These are phyloP conservation scores for Herminia tarsipennalis DNA, from an alignment of 2,888 invertebrate species.

Conservation along the genomic window DNA sequence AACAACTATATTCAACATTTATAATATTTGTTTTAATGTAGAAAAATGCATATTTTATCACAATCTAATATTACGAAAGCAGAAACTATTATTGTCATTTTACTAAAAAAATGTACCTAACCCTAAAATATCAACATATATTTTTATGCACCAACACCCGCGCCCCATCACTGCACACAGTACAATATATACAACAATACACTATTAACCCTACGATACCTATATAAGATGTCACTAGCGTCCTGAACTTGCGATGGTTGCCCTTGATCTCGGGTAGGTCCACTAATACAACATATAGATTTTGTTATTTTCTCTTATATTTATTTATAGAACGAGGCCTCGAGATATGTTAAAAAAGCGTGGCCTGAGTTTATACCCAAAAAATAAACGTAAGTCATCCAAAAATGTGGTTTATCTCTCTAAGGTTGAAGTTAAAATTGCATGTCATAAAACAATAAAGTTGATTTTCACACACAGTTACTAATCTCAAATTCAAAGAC, in stretches of 20 bases:
- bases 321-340: slow-evolving; percentile 6
- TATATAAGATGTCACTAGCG: slow-evolving; percentile 99
- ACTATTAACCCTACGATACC: slow-evolving; percentile 88
- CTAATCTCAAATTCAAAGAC: no score
- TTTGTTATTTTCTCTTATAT: slow-evolving; percentile 24
- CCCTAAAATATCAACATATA: background rate
- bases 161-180: slow-evolving; percentile 36
- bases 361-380: background rate
- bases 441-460: no score
- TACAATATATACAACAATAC: slow-evolving; percentile 34
- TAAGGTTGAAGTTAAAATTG: no score
- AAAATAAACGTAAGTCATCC: no score
- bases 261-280: slow-evolving; percentile 99
- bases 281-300: slow-evolving; percentile 86
- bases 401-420: no score
- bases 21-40: no score
- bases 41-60: no score
- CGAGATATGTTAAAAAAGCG: slow-evolving; percentile 10
- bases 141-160: slow-evolving; percentile 44
- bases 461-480: no score
- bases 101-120: no score
- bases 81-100: no score
- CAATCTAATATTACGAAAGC: no score
- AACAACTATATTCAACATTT: no score
- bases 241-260: slow-evolving; percentile 99